Conservation (phyloP, 2,113 vertebrate genomes). For the Notarius quadriscutis region DNA sequence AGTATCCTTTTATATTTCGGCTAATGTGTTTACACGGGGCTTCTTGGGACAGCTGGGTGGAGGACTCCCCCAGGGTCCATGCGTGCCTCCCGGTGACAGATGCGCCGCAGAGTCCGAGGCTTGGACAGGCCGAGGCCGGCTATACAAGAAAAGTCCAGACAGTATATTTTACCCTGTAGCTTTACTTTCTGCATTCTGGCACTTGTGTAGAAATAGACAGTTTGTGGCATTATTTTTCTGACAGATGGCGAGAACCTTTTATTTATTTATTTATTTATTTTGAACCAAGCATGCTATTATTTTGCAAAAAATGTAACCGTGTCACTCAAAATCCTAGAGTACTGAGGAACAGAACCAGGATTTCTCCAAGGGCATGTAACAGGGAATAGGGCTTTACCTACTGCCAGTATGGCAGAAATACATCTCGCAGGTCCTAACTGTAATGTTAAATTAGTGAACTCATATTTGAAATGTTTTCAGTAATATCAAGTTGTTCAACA, state of each 20-base stretch:
- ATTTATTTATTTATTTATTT: no score
- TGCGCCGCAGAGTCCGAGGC: neutral
- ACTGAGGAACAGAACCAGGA: neutral
- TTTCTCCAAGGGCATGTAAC: neutral
- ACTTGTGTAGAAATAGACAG: neutral
- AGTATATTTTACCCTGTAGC: neutral
- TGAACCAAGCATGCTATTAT: no score
- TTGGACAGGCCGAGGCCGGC: neutral
- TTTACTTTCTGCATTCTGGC: neutral
- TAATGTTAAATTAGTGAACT: neutral
- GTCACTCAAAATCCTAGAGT: neutral
- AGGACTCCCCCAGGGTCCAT: neutral
- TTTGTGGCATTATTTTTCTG: no score
- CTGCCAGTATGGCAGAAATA: neutral
- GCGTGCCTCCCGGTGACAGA: neutral
- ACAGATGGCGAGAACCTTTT: no score
- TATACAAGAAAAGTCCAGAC: no score
- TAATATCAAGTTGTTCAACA: neutral
- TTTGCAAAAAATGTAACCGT: no score
- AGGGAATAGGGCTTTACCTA: neutral
- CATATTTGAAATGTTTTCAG: neutral
- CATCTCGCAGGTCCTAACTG: neutral
- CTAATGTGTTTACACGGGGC: neutral
- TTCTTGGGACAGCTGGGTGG: neutral
- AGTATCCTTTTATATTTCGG: slow-evolving; percentile 69